These are phyloP conservation scores for Pteropus alecto DNA, from an alignment of 2,113 vertebrate species.

Conservation along the genomic window DNA sequence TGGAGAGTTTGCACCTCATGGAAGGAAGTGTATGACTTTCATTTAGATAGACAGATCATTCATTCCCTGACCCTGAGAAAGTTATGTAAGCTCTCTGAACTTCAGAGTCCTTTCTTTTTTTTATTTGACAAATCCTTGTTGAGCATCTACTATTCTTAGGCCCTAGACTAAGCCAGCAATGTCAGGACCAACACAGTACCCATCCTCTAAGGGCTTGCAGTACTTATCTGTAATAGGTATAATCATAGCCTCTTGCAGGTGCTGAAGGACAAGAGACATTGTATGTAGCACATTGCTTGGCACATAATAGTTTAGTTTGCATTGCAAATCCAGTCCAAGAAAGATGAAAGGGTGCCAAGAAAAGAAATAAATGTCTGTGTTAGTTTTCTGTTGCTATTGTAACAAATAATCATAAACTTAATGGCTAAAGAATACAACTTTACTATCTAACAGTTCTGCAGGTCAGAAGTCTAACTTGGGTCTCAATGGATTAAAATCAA, in stretches of 20 bases:
- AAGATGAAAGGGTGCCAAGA: background rate
- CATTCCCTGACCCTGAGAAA: background rate
- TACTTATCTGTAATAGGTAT: background rate
- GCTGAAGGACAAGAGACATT: background rate
- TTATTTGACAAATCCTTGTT: background rate
- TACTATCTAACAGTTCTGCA: background rate
- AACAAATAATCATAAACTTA: background rate
- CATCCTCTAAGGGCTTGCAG: background rate
- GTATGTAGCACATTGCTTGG: background rate
- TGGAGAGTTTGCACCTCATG: background rate
- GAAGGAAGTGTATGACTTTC: background rate
- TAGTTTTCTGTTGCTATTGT: background rate
- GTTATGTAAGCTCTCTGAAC: background rate
- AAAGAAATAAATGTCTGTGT: background rate
- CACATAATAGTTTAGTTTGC: background rate
- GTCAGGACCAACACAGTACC: background rate
- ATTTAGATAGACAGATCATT: background rate
- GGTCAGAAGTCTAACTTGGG: background rate
- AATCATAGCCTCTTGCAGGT: background rate
- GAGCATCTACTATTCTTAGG: background rate
- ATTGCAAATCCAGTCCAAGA: background rate
- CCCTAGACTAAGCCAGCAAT: background rate
- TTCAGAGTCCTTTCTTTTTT: background rate
- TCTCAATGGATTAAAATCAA: background rate
- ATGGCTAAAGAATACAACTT: background rate